These are phyloP conservation scores for Drosophila limbata DNA, from an alignment of 2,888 invertebrate genomes.

Conservation along the genomic window DNA sequence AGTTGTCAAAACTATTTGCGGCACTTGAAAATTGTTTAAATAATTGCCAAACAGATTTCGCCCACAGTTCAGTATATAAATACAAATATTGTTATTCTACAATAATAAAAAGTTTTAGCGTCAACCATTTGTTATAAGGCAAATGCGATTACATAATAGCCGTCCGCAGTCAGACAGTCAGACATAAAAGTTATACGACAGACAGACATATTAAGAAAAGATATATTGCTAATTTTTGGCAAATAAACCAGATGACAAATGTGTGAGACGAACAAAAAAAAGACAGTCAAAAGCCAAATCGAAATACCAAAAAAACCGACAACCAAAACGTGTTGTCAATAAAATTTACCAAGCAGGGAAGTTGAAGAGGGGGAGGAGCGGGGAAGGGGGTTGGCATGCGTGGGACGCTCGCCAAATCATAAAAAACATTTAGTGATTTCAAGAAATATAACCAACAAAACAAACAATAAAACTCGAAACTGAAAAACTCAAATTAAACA, in stretches of 20 bases:
- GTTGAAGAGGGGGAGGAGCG: background rate
- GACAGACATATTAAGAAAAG: conserved; percentile 31
- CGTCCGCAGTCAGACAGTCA: conserved; percentile 8
- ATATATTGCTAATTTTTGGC: conserved; percentile 64
- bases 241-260: conserved; percentile 59
- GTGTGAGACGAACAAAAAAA: conserved; percentile 25
- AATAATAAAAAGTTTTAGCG: conserved; percentile 13
- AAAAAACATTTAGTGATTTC: conserved; percentile 46
- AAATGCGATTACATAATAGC: conserved; percentile 57
- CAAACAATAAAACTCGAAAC: conserved; percentile 31
- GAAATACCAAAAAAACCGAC: conserved; percentile 30
- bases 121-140: conserved; percentile 21
- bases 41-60: background rate
- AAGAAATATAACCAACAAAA: conserved; percentile 36
- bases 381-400: conserved; percentile 38
- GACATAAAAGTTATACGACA: conserved; percentile 2
- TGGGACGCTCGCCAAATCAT: conserved; percentile 54
- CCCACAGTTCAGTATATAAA: background rate
- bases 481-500: conserved; percentile 11
- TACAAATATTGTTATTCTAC: background rate
- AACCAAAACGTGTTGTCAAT: conserved; percentile 60
- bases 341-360: conserved; percentile 11
- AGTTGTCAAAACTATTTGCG: conserved; percentile 9
- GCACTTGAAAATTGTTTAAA: conserved; percentile 6
- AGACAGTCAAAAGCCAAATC: conserved; percentile 52